Evolutionary conservation across 2,113 vertebrate genomes (phyloP).

Genomic region (Thamnaconus septentrionalis): DNA sequence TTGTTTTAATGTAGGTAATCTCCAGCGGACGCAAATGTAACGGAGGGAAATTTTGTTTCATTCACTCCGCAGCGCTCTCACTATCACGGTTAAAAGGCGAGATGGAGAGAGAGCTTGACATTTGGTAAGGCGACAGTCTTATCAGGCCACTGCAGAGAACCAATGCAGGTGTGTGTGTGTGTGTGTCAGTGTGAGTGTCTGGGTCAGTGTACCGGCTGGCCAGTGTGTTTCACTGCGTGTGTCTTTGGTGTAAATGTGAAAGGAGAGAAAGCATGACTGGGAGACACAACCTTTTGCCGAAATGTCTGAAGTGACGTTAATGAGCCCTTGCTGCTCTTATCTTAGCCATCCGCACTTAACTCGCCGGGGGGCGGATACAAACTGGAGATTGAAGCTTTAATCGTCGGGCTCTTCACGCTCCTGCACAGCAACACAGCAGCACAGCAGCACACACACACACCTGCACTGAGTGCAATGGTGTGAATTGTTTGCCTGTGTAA

Average conservation of each 20-base stretch:
- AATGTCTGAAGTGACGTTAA: conserved; percentile 60
- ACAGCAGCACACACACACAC: too few relatives aligned
- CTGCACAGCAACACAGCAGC: not conserved
- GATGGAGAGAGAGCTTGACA: conserved; percentile 58
- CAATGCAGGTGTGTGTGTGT: conserved; percentile 3
- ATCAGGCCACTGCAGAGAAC: conserved; percentile 56
- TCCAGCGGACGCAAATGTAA: conserved; percentile 32
- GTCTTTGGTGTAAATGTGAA: conserved; percentile 12
- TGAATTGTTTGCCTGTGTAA: too few relatives aligned
- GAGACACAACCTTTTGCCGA: conserved; percentile 34
- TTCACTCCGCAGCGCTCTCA: conserved; percentile 21
- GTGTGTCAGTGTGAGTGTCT: conserved; percentile 8
- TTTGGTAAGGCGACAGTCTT: conserved; percentile 63
- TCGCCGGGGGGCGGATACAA: conserved; percentile 32
- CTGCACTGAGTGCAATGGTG: too few relatives aligned
- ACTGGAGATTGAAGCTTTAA: conserved; percentile 40
- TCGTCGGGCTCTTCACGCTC: conserved; percentile 33
- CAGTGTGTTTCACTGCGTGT: conserved; percentile 21
- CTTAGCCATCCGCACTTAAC: conserved; percentile 55
- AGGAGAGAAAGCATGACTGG: not conserved
- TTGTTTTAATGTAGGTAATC: conserved; percentile 58
- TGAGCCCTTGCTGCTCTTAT: conserved; percentile 61
- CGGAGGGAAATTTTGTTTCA: conserved; percentile 42
- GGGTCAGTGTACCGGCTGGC: too few relatives aligned
- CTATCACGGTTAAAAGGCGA: conserved; percentile 43